Conservation (phyloP, 2,113 vertebrate genomes). For the Alosa alosa region DNA sequence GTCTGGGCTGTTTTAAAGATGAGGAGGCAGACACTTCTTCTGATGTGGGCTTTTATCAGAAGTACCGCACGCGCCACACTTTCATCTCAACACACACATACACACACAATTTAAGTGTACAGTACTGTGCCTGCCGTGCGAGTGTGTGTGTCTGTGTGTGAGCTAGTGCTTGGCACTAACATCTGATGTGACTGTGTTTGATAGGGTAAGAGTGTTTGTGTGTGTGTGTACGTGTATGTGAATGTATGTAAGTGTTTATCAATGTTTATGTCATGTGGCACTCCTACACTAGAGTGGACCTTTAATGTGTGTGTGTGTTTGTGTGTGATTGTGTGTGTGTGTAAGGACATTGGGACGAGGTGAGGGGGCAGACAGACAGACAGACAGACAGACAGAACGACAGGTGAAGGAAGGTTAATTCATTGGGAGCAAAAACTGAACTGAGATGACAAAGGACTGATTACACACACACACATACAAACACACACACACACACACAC, state of each 20-base stretch:
- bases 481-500: too few species aligned
- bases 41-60: not conserved
- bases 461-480: too few species aligned
- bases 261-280: not conserved
- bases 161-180: slow-evolving; percentile 34
- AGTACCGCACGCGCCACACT: not conserved
- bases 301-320: not conserved
- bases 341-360: not conserved
- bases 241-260: not conserved
- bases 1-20: not conserved
- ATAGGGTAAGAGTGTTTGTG: not conserved
- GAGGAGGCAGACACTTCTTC: not conserved
- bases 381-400: too few species aligned
- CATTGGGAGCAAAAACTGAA: too few species aligned
- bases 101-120: slow-evolving; percentile 20
- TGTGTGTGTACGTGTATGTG: not conserved
- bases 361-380: too few species aligned
- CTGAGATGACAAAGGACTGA: too few species aligned
- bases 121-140: slow-evolving; percentile 41
- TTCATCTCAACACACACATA: not conserved
- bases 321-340: slow-evolving; percentile 2
- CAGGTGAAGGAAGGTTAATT: too few species aligned
- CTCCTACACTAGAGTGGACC: too few species aligned
- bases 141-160: slow-evolving; percentile 56
- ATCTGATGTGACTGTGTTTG: not conserved